A percentile compares a stretch with the other conserved stretches of the same genome.
phyloP scores from a whole-genome alignment of 2,113 vertebrate species.

The Rhipidura dahli region DNA sequence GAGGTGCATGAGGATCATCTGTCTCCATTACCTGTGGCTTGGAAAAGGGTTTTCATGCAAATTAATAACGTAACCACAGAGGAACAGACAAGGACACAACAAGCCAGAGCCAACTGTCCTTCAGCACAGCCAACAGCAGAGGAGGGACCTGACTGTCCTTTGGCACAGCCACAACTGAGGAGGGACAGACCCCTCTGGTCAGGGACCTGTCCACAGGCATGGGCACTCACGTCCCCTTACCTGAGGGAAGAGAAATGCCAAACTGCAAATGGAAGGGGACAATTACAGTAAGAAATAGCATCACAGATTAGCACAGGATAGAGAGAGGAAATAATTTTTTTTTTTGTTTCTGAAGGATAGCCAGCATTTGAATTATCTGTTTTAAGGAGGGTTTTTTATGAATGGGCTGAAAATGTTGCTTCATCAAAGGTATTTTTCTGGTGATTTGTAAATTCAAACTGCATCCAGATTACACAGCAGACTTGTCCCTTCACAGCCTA shows the following conservation, averaged over 20 bases:
- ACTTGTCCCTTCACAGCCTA: not conserved
- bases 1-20: conserved; percentile 45
- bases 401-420: not conserved
- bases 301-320: rapidly evolving
- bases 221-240: not conserved
- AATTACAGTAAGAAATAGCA: not conserved
- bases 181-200: not conserved
- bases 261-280: not conserved
- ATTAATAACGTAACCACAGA: conserved; percentile 24
- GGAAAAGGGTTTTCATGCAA: conserved; percentile 57
- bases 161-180: not conserved
- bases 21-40: conserved; percentile 62
- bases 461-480: not conserved
- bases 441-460: not conserved
- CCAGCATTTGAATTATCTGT: not conserved
- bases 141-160: not conserved
- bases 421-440: not conserved
- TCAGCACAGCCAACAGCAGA: not conserved
- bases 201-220: not conserved
- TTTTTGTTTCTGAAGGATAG: not conserved
- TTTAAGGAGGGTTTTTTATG: not conserved
- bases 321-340: not conserved
- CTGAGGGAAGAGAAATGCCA: not conserved
- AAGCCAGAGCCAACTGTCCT: not conserved
- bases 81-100: conserved; percentile 14